Conservation (phyloP, 2,113 vertebrate genomes). For the Thamnophis sirtalis region DNA sequence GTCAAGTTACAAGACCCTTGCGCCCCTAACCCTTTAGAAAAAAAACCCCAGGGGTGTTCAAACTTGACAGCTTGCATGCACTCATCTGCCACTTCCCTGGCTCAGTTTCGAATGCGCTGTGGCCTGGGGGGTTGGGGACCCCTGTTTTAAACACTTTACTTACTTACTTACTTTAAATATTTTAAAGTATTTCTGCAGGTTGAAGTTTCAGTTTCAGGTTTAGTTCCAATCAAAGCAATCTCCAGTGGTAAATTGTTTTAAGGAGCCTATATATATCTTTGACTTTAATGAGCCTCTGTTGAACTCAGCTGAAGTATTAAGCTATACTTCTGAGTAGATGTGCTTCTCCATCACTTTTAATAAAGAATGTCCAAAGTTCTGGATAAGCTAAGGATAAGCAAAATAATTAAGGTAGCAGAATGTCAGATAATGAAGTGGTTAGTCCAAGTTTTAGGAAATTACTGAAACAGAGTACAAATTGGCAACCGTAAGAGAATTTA, state of each 20-base stretch:
- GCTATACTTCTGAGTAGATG: background rate
- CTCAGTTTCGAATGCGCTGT: too few relatives aligned
- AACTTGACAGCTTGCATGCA: too few relatives aligned
- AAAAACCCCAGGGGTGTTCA: too few relatives aligned
- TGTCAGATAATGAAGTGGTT: background rate
- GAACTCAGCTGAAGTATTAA: background rate
- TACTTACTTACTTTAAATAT: background rate
- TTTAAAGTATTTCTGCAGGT: background rate
- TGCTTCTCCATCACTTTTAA: background rate
- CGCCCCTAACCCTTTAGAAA: too few relatives aligned
- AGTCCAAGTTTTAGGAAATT: constrained; percentile 19
- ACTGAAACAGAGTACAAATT: background rate
- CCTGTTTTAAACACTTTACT: background rate
- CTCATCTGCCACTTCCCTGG: too few relatives aligned
- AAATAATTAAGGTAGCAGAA: background rate
- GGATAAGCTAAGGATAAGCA: background rate
- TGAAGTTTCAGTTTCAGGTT: background rate
- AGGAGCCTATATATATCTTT: background rate
- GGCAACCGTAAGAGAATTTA: background rate
- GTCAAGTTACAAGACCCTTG: too few relatives aligned
- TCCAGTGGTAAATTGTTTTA: background rate
- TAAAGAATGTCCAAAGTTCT: background rate
- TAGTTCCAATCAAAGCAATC: background rate
- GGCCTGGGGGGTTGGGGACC: too few relatives aligned
- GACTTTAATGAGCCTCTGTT: background rate